Percentiles rank a stretch among this genome's conserved stretches.
phyloP scores from a whole-genome alignment of 2,797 vertebrate genomes.

The Anguilla megastoma region DNA sequence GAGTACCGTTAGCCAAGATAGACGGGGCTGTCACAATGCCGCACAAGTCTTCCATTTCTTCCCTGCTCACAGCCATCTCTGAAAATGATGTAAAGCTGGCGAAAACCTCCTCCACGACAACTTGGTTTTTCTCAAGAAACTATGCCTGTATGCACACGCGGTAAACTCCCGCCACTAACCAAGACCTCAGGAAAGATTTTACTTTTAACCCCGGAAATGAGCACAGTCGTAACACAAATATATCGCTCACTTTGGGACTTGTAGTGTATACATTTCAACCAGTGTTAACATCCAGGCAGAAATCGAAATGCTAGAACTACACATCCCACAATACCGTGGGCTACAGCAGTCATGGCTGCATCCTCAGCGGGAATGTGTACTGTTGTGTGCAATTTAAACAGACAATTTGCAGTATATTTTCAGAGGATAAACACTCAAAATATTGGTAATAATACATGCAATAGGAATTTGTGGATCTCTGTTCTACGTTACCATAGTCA shows the following conservation, averaged over 20 bases:
- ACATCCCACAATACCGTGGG: slow-evolving; percentile 49
- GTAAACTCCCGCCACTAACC: slow-evolving; percentile 50
- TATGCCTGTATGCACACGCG: not conserved
- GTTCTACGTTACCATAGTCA: slow-evolving; percentile 42
- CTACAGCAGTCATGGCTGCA: slow-evolving; percentile 64
- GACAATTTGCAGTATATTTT: slow-evolving; percentile 43
- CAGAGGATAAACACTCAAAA: slow-evolving; percentile 27
- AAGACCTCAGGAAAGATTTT: not conserved
- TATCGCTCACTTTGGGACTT: slow-evolving; percentile 42
- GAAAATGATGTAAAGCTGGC: not conserved
- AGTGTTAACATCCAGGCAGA: rapidly evolving
- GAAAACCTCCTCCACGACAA: not conserved
- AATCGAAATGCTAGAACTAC: slow-evolving; percentile 55
- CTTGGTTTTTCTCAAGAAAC: not conserved
- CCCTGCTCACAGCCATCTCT: slow-evolving; percentile 60
- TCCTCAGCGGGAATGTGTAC: slow-evolving; percentile 47
- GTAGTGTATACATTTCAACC: slow-evolving; percentile 50
- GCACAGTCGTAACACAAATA: not conserved
- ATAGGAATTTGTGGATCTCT: slow-evolving; percentile 55
- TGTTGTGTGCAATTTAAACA: slow-evolving; percentile 54
- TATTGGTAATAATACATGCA: slow-evolving; percentile 18
- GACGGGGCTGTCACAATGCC: not conserved
- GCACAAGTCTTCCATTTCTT: not conserved
- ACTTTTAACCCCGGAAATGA: not conserved
- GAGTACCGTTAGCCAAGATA: slow-evolving; percentile 19